phyloP scores from a whole-genome alignment of 1,140 invertebrate species.

The Saccostrea glomerata region DNA sequence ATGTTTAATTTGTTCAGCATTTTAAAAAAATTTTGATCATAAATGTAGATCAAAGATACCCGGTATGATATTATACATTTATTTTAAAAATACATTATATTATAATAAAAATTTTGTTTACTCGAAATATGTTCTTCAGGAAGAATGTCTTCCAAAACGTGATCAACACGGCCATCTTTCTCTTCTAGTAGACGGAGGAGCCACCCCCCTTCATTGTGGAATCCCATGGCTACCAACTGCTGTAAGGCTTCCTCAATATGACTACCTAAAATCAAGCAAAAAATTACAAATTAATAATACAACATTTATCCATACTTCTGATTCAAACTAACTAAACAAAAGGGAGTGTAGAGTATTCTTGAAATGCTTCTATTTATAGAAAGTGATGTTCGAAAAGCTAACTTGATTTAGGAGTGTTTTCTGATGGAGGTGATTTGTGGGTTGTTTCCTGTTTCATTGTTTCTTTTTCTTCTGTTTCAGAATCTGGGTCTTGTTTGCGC shows the following conservation, averaged over 20 bases:
- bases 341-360: too few species aligned
- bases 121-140: neutral
- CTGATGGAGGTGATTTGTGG: too few species aligned
- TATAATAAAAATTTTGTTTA: neutral
- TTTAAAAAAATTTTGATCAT: too few species aligned
- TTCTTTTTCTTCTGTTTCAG: neutral
- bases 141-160: conserved; percentile 84
- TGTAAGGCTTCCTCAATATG: conserved; percentile 78
- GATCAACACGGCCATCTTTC: conserved; percentile 85
- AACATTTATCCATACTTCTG: too few species aligned
- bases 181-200: conserved; percentile 82
- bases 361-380: neutral
- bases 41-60: too few species aligned
- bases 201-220: conserved; percentile 86
- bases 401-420: neutral
- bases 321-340: too few species aligned
- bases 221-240: conserved; percentile 90
- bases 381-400: neutral
- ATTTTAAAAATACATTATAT: too few species aligned
- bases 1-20: too few species aligned
- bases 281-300: neutral
- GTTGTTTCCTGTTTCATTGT: neutral
- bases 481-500: neutral
- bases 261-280: conserved; percentile 59
- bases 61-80: too few species aligned